These are phyloP conservation scores for Ectemnius continuus DNA, from an alignment of 2,888 invertebrate genomes.

Conservation along the genomic window DNA sequence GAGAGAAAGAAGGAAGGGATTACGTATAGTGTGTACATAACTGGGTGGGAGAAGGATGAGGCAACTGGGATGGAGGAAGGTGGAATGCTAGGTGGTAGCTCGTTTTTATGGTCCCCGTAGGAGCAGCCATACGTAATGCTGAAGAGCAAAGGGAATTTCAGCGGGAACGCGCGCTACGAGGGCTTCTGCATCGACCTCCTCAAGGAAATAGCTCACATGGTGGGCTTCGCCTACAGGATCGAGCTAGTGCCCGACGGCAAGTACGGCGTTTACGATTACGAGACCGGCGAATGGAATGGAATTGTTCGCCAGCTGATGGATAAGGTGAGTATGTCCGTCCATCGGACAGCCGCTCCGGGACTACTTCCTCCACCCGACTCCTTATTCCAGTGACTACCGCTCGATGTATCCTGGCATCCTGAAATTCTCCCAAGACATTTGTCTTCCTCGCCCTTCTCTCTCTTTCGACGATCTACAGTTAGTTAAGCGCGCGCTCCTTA, in stretches of 20 bases:
- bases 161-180: conserved; percentile 84
- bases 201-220: conserved; percentile 82
- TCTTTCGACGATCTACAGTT: too few species aligned
- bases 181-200: conserved; percentile 88
- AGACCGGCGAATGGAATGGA: conserved; percentile 87
- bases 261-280: conserved; percentile 87
- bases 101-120: conserved; percentile 76
- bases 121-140: conserved; percentile 82
- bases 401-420: too few species aligned
- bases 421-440: too few species aligned
- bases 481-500: too few species aligned
- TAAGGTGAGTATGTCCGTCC: conserved; percentile 79
- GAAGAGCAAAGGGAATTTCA: conserved; percentile 79
- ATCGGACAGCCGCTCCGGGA: conserved; percentile 1
- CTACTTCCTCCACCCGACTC: too few species aligned
- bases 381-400: too few species aligned
- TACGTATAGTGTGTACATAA: conserved; percentile 5
- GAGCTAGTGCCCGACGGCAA: conserved; percentile 83
- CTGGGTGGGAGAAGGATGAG: conserved; percentile 9
- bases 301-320: conserved; percentile 84
- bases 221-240: conserved; percentile 84
- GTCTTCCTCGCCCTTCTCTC: too few species aligned
- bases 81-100: conserved; percentile 52
- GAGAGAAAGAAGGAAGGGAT: conserved; percentile 10
- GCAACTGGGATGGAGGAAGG: conserved; percentile 6